Evolutionary conservation across 1,140 invertebrate genomes (phyloP), one percentile per base, ranked within the genome.

Genomic region (Drosophila sulfurigaster): DNA sequence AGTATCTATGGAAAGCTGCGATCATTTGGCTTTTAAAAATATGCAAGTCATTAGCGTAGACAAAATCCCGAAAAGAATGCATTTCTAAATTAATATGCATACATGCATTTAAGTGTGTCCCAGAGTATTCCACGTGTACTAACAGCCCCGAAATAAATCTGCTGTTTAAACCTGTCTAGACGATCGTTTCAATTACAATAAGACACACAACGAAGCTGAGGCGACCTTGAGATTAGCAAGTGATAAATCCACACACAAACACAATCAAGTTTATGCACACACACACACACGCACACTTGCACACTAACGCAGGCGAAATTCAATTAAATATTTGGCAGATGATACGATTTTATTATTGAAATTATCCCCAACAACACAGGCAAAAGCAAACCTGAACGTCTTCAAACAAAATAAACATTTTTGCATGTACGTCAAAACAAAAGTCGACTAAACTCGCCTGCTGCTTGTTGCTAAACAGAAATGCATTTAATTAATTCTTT

Each of bases 171-270:
- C 56, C 35, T 46, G 57, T 76, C 65, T 62, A 56, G 81, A 62
- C 67, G 8, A 38, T 62, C 70, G 52, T 65, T 67, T 79, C 68
- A 78, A 71, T 71, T 45, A 35, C 60, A 62, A 71, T 67, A 54
- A 74, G 67, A 67, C 43, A 49, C 3, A 38, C 35, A 38, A 38
- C 10, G 28, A 49, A 28, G 20, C 35, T 41, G 5, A n/a, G 59
- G 48, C 57, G 80, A 81, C 83, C 85, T 88, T 88, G 80, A 54
- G 76, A 68, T 82, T 74, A 79, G 63, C 76, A 79, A 81, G 79
- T 82, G 79, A 82, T 75, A 75, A 82, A 57, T 62, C 49, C 67
- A 72, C 80, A 82, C 67, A 72, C 80, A 82, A 80, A 69, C 46
- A 67, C 64, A 70, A 35, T 46, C 63, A 43, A 65, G 60, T 58